Evolutionary conservation across 2,797 vertebrate species (phyloP).

Genomic region (Varecia variegata): DNA sequence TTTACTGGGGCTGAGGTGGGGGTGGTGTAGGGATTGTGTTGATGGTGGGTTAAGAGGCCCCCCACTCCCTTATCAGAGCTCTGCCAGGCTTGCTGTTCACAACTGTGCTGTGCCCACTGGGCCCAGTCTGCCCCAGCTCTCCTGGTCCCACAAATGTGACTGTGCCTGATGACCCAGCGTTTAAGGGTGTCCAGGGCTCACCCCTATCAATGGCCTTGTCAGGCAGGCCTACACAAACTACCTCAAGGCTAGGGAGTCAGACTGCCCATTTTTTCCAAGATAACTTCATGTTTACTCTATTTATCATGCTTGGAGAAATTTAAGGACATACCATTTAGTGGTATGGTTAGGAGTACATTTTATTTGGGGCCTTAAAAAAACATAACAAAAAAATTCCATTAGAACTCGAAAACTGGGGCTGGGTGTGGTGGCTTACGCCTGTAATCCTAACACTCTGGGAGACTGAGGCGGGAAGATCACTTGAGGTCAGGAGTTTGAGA

Average conservation of each 20-base stretch:
- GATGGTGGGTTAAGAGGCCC: not conserved
- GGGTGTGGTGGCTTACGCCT: too few relatives aligned
- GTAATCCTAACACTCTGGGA: too few relatives aligned
- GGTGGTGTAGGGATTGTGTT: not conserved
- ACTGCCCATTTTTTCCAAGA: too few relatives aligned
- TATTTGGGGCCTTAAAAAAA: not conserved
- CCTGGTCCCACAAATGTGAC: not conserved
- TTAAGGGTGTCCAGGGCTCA: accelerated
- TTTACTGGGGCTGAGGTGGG: not conserved
- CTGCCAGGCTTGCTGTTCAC: not conserved
- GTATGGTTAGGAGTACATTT: not conserved
- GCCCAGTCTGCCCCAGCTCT: not conserved
- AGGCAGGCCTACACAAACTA: accelerated
- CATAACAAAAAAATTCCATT: not conserved
- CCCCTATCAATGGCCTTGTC: not conserved
- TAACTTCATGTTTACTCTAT: not conserved
- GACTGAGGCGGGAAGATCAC: too few relatives aligned
- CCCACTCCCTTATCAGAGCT: not conserved
- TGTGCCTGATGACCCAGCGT: not conserved
- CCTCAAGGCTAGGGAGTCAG: not conserved
- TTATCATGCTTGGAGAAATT: not conserved
- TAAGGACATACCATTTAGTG: not conserved
- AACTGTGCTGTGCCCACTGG: not conserved
- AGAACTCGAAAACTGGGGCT: not conserved
- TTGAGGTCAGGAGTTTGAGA: too few relatives aligned